These are phyloP conservation scores for Brachyistius frenatus DNA, from an alignment of 2,113 vertebrate genomes.

Conservation along the genomic window DNA sequence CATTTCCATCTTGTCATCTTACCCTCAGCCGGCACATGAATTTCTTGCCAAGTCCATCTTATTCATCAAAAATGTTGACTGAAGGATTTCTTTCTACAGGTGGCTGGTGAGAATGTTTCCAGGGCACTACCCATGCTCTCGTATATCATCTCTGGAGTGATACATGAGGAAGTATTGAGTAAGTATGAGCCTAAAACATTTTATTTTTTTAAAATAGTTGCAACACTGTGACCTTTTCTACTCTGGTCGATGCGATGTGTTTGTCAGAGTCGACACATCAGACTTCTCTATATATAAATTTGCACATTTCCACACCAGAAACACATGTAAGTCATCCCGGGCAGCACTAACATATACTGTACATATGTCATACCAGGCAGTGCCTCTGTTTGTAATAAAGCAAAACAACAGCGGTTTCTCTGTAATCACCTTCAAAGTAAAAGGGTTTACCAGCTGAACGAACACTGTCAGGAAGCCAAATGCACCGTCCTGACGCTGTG, in stretches of 20 bases:
- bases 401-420: conserved; percentile 35
- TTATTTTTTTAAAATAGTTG: too few relatives aligned
- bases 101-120: too few relatives aligned
- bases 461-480: conserved; percentile 35
- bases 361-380: conserved; percentile 9
- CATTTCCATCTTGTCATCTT: too few relatives aligned
- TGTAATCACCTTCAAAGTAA: conserved; percentile 56
- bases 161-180: too few relatives aligned
- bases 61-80: too few relatives aligned
- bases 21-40: too few relatives aligned
- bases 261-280: not conserved
- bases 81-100: too few relatives aligned
- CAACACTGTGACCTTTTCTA: too few relatives aligned
- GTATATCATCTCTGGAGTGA: too few relatives aligned
- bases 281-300: not conserved
- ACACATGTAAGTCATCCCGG: not conserved
- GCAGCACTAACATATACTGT: not conserved
- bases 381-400: conserved; percentile 60
- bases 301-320: not conserved
- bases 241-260: not conserved
- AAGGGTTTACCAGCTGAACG: conserved; percentile 5
- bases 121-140: too few relatives aligned
- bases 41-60: too few relatives aligned
- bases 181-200: too few relatives aligned
- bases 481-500: conserved; percentile 19